phyloP scores from a whole-genome alignment of 1,140 invertebrate species.

The Temnothorax curvispinosus region DNA sequence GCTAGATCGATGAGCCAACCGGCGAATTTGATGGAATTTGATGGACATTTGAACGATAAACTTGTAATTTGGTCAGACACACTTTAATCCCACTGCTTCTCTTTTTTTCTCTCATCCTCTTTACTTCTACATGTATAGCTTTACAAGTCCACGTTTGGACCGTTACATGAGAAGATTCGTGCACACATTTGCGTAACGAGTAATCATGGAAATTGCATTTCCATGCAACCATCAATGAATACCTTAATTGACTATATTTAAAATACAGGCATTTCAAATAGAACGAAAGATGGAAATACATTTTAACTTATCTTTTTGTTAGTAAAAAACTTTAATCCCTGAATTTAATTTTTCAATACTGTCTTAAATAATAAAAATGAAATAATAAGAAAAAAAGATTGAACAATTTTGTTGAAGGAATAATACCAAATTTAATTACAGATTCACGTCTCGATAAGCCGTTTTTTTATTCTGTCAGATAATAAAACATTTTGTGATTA shows the following conservation, averaged over 20 bases:
- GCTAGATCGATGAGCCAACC: background rate
- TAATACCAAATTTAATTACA: background rate
- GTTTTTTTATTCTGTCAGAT: background rate
- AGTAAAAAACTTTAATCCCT: too few relatives aligned
- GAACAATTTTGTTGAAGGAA: background rate
- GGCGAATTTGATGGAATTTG: background rate
- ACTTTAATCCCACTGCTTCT: background rate
- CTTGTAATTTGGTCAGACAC: background rate
- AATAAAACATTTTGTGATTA: background rate
- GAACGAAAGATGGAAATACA: background rate
- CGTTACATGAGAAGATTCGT: background rate
- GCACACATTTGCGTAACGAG: conserved; percentile 19
- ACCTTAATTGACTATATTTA: background rate
- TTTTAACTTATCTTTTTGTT: background rate
- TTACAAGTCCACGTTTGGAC: background rate
- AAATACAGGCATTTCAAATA: background rate
- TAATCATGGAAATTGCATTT: conserved; percentile 28
- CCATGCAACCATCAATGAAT: background rate
- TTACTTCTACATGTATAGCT: background rate
- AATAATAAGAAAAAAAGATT: background rate
- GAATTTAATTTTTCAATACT: background rate
- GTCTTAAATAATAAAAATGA: background rate
- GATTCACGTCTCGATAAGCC: background rate
- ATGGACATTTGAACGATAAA: conserved; percentile 3
- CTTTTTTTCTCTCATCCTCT: background rate